phyloP scores from a whole-genome alignment of 2,888 invertebrate genomes.

The Norana najaformis region DNA sequence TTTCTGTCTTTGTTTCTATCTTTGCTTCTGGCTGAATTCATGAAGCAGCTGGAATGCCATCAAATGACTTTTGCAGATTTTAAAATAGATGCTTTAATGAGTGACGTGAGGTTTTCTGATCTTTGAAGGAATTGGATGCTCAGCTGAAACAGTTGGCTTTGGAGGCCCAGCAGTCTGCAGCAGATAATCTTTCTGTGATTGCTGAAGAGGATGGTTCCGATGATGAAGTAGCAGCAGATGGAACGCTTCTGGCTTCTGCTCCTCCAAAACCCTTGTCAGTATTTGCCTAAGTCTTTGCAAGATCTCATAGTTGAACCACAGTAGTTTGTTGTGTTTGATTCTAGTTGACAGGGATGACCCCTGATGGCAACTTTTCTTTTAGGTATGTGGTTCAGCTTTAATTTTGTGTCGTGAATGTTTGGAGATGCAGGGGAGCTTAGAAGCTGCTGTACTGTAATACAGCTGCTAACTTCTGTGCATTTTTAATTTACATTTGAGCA shows the following conservation, averaged over 20 bases:
- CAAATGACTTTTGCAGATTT: background rate
- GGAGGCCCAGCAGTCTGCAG: background rate
- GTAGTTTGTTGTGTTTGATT: background rate
- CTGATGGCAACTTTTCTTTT: background rate
- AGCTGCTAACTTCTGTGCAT: background rate
- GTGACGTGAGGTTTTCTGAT: background rate
- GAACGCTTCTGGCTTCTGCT: constrained; percentile 90
- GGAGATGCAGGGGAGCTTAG: background rate
- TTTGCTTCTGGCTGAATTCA: no score
- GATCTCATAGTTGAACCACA: background rate
- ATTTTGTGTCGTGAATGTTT: background rate
- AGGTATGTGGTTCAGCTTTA: background rate
- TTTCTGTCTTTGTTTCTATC: no score
- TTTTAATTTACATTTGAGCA: background rate
- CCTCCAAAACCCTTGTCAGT: constrained; percentile 36
- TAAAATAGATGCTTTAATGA: background rate
- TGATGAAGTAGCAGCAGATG: constrained; percentile 73
- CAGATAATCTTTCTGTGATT: constrained; percentile 62
- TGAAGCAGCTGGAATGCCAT: background rate
- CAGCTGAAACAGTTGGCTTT: background rate
- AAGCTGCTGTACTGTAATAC: background rate
- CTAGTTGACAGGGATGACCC: background rate
- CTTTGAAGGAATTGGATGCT: constrained; percentile 17
- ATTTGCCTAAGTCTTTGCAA: background rate
- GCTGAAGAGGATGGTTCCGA: constrained; percentile 70